Evolutionary conservation across 1,140 invertebrate species (phyloP), one percentile per base, ranked within the genome.

Genomic region (Aphelenchoides besseyi): DNA sequence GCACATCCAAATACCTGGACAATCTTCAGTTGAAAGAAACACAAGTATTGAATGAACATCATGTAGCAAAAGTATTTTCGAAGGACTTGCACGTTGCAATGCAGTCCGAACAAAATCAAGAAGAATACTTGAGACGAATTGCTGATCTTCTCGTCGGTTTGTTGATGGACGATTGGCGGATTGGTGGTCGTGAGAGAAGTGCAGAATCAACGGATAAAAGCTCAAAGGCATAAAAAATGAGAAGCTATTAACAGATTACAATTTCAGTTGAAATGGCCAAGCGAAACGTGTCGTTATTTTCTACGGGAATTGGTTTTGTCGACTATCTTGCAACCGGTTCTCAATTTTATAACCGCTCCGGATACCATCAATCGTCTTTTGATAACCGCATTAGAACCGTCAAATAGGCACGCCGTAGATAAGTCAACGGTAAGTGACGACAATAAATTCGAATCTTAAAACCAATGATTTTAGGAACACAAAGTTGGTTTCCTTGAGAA

Each of bases 211-310:
- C 72, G 64, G 12, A 32, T 35, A 35, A 32, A 71, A 72, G 57
- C 52, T 32, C 29, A 53, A 32, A 30, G n/a, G 37, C n/a, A 8
- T 8, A n/a, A 8, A 8, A 41, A 41, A 41, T 41, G 37, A 8
- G 5, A 8, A 41, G n/a, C n/a, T 8, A 41, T 41, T 8, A n/a
- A 41, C 5, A 8, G 37, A 8, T 8, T 41, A 41, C 37, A 41
- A n/a, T 33, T 74, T 16, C 35, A 71, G 70, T 28, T 9, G 3
- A 28, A 33, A 23, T 78, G 76, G 76, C 77, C 76, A 1, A 78
- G 79, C 36, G 68, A 80, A 5, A 69, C 61, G 62, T 81, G 75
- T 66, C 74, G 78, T 2, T 78, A 78, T 68, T 73, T 78, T 41
- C 32, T 78, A 5, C 61, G 79, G n/a, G 79, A 78, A 64, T 57